A percentile compares a stretch with the other conserved stretches of the same genome.
Evolutionary conservation across 2,888 invertebrate species (phyloP).

Genomic region (Drosophila lacicola): DNA sequence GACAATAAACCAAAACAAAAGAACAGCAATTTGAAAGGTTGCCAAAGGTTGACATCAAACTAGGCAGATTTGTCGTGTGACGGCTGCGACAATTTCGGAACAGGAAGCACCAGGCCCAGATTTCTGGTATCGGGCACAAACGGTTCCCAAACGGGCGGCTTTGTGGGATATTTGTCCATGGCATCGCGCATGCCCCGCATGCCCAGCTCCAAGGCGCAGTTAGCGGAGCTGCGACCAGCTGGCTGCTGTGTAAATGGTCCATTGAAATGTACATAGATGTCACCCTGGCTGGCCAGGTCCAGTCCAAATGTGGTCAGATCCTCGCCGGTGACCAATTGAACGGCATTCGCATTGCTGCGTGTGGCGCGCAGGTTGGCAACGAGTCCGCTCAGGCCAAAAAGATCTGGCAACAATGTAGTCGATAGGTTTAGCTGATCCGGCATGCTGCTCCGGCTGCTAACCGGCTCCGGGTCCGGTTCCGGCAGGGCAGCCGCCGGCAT

Average conservation of each 20-base stretch:
- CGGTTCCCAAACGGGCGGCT: slow-evolving; percentile 62
- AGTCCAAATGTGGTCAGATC: slow-evolving; percentile 63
- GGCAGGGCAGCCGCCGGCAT: neutral
- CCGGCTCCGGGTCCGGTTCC: neutral
- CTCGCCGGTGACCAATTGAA: slow-evolving; percentile 54
- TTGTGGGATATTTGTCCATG: slow-evolving; percentile 39
- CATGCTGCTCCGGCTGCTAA: neutral
- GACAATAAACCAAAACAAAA: slow-evolving; percentile 30
- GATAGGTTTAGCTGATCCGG: neutral
- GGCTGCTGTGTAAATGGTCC: slow-evolving; percentile 65
- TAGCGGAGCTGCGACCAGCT: slow-evolving; percentile 48
- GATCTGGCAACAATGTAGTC: slow-evolving; percentile 20
- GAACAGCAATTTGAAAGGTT: slow-evolving; percentile 45
- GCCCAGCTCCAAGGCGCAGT: slow-evolving; percentile 60
- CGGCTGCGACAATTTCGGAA: slow-evolving; percentile 18
- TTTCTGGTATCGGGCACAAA: slow-evolving; percentile 60
- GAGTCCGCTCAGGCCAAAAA: slow-evolving; percentile 49
- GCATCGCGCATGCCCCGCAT: slow-evolving; percentile 69
- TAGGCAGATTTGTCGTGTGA: slow-evolving; percentile 23
- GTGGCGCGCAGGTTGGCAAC: slow-evolving; percentile 32
- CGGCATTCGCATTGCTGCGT: slow-evolving; percentile 11
- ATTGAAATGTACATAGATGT: slow-evolving; percentile 71
- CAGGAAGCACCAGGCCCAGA: slow-evolving; percentile 45
- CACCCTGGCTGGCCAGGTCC: slow-evolving; percentile 62
- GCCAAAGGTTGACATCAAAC: slow-evolving; percentile 39